Base-by-base conservation (phyloP, 2,888 invertebrate species). In the Pristionchus japonicus region DNA sequence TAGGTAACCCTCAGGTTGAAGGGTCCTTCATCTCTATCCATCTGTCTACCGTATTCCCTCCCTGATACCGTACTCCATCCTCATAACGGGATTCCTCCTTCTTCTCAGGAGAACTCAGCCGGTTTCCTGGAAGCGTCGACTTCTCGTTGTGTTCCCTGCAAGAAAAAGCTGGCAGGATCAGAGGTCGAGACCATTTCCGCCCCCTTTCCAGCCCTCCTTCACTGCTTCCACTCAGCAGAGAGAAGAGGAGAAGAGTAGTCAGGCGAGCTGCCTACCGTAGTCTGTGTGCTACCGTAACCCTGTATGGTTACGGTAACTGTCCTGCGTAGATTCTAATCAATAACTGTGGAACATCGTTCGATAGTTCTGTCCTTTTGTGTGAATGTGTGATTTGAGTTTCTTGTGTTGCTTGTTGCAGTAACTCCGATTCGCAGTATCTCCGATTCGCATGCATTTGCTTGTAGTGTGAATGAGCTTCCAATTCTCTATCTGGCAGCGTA, bases 131-230 rank as follows among this genome's bases (percentile, higher is more conserved):
- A 77, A 27, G 86, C 88, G 43, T 82, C 86, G 4, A 74, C 89
- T n/a, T 64, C 82, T 57, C 83, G 83, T 37, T 89, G 89, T 87
- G 87, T 86, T 49, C 89, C 89, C 11, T 89, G 89, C 89, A 89
- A 87, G 87, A 89, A 84, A 74, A 89, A 83, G 31, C 52, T 27
- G 23, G 40, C 40, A 49, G 77, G 64, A 64, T 67, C 87, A 31
- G 87, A 86, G 83, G 87, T 87, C 52, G 86, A 85, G 67, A 77
- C 34, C 27, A 20, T 77, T 40, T 87, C 80, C 47, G 23, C 34
- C 6, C 43, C 52, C 49, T 13, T 52, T 70, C 52, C 74, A 47
- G 47, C 86, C 37, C 57, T 61, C 85, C 40, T 27, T 67, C 86
- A 15, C 49, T 40, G 17, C n/a, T n/a, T n/a, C n/a, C n/a, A n/a